Conservation (phyloP, 2,888 invertebrate genomes). For the Laspeyria flexula region DNA sequence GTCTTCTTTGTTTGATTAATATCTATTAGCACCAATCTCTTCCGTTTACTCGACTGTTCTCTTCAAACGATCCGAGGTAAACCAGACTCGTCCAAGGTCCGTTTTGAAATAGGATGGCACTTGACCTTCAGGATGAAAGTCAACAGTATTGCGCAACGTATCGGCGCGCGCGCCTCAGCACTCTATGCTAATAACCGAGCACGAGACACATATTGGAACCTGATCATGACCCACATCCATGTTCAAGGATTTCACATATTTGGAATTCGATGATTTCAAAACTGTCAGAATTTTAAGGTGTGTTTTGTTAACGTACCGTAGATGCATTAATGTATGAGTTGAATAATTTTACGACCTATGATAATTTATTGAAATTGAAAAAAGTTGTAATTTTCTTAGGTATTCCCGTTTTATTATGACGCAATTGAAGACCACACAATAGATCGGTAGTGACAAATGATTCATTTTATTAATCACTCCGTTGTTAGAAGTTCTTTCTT, state of each 20-base stretch:
- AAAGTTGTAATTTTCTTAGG: slow-evolving; percentile 48
- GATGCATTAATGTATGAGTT: slow-evolving; percentile 56
- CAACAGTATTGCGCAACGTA: slow-evolving; percentile 82
- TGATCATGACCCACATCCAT: slow-evolving; percentile 83
- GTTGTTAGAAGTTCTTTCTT: slow-evolving; percentile 28
- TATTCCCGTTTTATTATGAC: slow-evolving; percentile 49
- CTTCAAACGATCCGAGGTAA: slow-evolving; percentile 74
- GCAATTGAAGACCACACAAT: slow-evolving; percentile 41
- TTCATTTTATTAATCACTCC: slow-evolving; percentile 50
- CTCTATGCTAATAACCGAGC: slow-evolving; percentile 81
- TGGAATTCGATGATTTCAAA: slow-evolving; percentile 83
- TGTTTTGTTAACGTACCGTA: slow-evolving; percentile 66
- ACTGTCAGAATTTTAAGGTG: slow-evolving; percentile 72
- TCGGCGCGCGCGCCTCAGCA: slow-evolving; percentile 71
- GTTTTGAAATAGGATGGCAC: slow-evolving; percentile 85
- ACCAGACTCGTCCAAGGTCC: slow-evolving; percentile 81
- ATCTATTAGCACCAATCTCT: slow-evolving; percentile 75
- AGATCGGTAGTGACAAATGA: slow-evolving; percentile 47
- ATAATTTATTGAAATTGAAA: slow-evolving; percentile 21
- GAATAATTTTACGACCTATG: slow-evolving; percentile 42
- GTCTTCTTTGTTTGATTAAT: slow-evolving; percentile 67
- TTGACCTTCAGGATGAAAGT: slow-evolving; percentile 86
- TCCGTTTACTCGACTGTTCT: slow-evolving; percentile 75
- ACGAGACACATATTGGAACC: slow-evolving; percentile 80
- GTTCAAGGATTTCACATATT: slow-evolving; percentile 86